phyloP scores from a whole-genome alignment of 2,113 vertebrate species.

The Odobenus rosmarus region DNA sequence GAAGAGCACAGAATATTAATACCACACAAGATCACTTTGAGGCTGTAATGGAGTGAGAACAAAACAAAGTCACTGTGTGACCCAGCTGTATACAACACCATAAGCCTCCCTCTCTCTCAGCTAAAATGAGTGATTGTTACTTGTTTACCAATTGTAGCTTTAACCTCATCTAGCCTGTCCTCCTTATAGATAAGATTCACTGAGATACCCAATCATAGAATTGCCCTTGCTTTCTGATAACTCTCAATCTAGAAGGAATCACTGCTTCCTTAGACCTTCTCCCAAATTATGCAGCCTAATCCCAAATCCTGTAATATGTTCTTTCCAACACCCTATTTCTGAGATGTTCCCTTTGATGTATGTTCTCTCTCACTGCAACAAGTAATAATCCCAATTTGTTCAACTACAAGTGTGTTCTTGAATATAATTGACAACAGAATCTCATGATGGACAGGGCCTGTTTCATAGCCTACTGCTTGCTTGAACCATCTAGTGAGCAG shows the following conservation, averaged over 20 bases:
- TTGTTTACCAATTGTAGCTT: not conserved
- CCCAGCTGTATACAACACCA: not conserved
- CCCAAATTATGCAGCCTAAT: not conserved
- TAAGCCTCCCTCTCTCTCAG: not conserved
- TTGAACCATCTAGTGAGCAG: not conserved
- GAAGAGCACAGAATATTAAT: not conserved
- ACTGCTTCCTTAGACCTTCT: not conserved
- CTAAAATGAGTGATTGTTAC: not conserved
- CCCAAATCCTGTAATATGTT: not conserved
- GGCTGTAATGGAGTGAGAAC: not conserved
- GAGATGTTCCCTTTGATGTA: not conserved
- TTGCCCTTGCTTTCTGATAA: not conserved
- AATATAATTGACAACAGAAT: not conserved
- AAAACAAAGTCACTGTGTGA: not conserved
- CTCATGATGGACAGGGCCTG: not conserved
- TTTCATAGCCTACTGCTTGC: not conserved
- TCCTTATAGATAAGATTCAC: not conserved
- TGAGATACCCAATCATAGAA: not conserved
- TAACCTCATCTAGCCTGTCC: not conserved
- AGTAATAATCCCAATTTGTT: not conserved
- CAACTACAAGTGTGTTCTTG: not conserved
- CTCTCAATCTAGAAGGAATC: not conserved
- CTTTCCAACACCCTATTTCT: not conserved
- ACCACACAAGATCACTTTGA: not conserved
- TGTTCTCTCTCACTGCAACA: not conserved